Percentiles rank a stretch among this genome's conserved stretches.
These are phyloP conservation scores for Galeopsomyia nigrocyanea DNA, from an alignment of 2,888 invertebrate species.

Conservation along the genomic window DNA sequence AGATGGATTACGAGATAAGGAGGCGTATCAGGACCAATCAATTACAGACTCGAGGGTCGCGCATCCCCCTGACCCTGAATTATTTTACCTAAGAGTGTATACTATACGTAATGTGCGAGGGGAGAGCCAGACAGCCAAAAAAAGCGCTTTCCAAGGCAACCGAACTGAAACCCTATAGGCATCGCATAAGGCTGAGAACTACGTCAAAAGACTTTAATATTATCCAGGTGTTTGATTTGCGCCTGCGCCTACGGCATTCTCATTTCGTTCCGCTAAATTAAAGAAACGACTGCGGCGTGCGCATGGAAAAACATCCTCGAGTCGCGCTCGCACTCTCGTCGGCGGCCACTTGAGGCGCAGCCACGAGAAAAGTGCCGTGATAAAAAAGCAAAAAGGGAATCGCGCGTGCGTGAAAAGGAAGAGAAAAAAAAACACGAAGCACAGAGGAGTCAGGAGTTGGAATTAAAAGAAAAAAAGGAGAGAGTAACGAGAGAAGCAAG, in stretches of 20 bases:
- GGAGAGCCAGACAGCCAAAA: background rate
- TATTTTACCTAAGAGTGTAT: constrained; percentile 34
- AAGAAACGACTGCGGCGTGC: background rate
- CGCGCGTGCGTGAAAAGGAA: constrained; percentile 7
- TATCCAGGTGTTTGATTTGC: constrained; percentile 2
- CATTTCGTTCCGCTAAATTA: constrained; percentile 20
- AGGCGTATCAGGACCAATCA: constrained; percentile 68
- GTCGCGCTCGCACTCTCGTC: constrained; percentile 25
- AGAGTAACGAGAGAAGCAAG: background rate
- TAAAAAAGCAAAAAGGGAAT: constrained; percentile 25
- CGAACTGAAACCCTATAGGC: constrained; percentile 12
- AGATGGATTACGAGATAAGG: constrained; percentile 66
- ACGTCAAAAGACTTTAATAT: background rate
- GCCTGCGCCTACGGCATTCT: background rate
- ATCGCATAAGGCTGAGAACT: no score
- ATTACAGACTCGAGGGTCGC: constrained; percentile 64
- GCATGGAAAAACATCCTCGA: constrained; percentile 3
- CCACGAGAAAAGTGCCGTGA: constrained; percentile 27
- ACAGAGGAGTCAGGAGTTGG: no score
- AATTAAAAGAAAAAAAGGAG: background rate
- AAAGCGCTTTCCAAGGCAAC: constrained; percentile 15
- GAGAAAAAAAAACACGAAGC: no score
- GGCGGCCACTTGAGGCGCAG: constrained; percentile 14
- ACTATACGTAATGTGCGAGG: constrained; percentile 16
- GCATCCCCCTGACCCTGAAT: constrained; percentile 16